Conservation (phyloP, 2,797 vertebrate genomes). For the Sebastes taczanowskii region DNA sequence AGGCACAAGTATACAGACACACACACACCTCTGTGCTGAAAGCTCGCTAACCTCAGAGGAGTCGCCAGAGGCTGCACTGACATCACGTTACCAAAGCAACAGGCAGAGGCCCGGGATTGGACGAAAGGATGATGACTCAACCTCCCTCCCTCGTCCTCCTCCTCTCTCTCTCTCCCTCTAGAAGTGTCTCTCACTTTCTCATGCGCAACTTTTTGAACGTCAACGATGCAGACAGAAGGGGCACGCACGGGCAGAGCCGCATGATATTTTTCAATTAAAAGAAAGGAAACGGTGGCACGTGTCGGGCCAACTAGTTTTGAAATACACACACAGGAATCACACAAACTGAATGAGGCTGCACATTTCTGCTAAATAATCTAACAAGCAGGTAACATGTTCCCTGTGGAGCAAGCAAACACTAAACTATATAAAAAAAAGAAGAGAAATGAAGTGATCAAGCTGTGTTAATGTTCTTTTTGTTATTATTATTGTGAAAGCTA, state of each 20-base stretch:
- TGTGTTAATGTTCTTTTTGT: neutral
- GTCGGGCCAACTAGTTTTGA: neutral
- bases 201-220: conserved; percentile 58
- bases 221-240: conserved; percentile 31
- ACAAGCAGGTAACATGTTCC: neutral
- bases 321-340: neutral
- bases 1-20: neutral
- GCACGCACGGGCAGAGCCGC: neutral
- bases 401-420: neutral
- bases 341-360: neutral
- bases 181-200: conserved; percentile 54
- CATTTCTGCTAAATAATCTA: neutral
- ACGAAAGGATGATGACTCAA: conserved; percentile 71
- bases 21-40: conserved; percentile 42
- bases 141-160: conserved; percentile 52
- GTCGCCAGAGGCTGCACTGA: conserved; percentile 69
- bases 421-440: neutral
- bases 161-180: conserved; percentile 6
- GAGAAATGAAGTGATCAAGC: neutral
- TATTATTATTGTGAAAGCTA: neutral
- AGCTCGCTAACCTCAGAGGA: conserved; percentile 64
- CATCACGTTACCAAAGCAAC: conserved; percentile 82
- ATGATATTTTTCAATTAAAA: conserved; percentile 1
- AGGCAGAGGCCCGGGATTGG: conserved; percentile 72
- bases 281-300: neutral